phyloP scores from a whole-genome alignment of 2,888 invertebrate genomes.

The Athripsodes cinereus region DNA sequence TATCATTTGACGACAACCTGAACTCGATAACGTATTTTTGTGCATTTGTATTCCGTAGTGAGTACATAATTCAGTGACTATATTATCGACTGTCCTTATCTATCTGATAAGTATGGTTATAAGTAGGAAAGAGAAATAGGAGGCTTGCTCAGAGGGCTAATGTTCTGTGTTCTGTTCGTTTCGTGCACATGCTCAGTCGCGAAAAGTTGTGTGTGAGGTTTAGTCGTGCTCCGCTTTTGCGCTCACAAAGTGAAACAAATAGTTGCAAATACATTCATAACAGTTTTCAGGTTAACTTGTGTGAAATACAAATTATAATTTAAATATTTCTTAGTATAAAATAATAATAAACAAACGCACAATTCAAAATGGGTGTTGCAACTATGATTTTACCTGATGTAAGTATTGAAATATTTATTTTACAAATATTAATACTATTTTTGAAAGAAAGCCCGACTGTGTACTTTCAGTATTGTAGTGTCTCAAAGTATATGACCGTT shows the following conservation, averaged over 20 bases:
- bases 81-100: background rate
- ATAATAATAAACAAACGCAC: background rate
- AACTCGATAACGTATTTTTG: background rate
- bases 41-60: background rate
- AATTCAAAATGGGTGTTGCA: conserved; percentile 18
- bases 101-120: background rate
- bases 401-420: conserved; percentile 5
- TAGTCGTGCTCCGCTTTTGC: background rate
- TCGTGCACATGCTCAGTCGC: conserved; percentile 15
- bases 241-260: background rate
- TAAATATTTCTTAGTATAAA: background rate
- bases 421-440: background rate
- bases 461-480: background rate
- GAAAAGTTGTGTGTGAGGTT: conserved; percentile 7
- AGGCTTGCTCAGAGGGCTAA: conserved; percentile 6
- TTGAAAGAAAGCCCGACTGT: background rate
- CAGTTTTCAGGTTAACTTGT: background rate
- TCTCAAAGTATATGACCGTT: conserved; percentile 9
- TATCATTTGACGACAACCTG: too few species aligned
- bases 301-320: background rate
- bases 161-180: background rate
- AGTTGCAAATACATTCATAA: background rate
- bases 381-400: conserved; percentile 15
- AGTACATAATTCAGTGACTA: background rate
- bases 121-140: conserved; percentile 7